These are phyloP conservation scores for Vollenhovia emeryi DNA, from an alignment of 1,140 invertebrate species.

Conservation along the genomic window DNA sequence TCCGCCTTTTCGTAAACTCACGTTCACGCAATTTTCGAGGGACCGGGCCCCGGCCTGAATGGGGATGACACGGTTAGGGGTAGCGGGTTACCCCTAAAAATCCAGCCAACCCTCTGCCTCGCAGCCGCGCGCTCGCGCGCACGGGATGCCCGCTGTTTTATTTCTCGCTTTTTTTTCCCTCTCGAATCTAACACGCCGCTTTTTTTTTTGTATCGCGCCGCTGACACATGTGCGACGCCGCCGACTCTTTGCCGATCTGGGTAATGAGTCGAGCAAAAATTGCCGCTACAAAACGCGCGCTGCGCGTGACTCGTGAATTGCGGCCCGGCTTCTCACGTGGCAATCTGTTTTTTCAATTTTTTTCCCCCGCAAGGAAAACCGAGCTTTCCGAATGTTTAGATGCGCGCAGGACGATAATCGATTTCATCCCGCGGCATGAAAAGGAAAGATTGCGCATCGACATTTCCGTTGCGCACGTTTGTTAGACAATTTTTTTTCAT, in stretches of 20 bases:
- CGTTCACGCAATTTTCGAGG: conserved; percentile 72
- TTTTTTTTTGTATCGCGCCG: conserved; percentile 68
- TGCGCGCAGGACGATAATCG: not conserved
- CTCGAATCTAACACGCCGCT: conserved; percentile 40
- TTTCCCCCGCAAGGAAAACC: not conserved
- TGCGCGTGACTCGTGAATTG: conserved; percentile 45
- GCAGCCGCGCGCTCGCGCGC: conserved; percentile 61
- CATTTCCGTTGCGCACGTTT: not conserved
- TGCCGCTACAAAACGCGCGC: conserved; percentile 60
- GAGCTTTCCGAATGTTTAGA: not conserved
- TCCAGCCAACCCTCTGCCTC: conserved; percentile 78
- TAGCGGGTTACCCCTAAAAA: conserved; percentile 75
- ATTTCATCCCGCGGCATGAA: not conserved
- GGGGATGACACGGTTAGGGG: conserved; percentile 77
- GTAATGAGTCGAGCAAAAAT: conserved; percentile 69
- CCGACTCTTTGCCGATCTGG: conserved; percentile 46
- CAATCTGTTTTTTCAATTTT: conserved; percentile 7
- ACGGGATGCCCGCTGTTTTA: conserved; percentile 73
- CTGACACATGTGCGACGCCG: conserved; percentile 52
- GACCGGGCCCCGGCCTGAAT: conserved; percentile 41
- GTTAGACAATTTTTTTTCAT: not conserved
- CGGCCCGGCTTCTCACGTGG: not conserved
- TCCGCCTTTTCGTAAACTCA: conserved; percentile 72
- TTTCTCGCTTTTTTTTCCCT: conserved; percentile 65
- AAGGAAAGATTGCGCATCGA: not conserved